phyloP scores from a whole-genome alignment of 2,113 vertebrate species.

The Notothenia coriiceps region DNA sequence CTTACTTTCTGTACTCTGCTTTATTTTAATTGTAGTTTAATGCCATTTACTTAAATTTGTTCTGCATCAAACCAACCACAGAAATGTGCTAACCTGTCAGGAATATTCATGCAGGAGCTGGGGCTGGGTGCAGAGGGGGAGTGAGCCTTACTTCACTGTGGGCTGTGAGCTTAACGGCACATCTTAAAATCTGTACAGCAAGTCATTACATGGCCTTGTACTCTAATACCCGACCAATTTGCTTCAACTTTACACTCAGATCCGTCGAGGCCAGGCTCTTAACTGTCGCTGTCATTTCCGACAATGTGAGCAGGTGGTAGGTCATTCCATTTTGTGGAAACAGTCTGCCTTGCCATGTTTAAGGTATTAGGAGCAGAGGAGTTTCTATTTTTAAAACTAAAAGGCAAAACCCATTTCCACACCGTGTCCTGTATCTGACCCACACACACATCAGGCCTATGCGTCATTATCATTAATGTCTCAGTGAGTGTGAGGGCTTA shows the following conservation, averaged over 20 bases:
- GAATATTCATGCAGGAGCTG: constrained; percentile 15
- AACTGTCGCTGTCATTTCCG: constrained; percentile 58
- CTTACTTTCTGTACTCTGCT: too few relatives aligned
- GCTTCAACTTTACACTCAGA: constrained; percentile 58
- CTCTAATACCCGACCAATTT: constrained; percentile 72
- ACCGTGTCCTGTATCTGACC: constrained; percentile 39
- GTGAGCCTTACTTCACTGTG: constrained; percentile 30
- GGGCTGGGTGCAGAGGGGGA: constrained; percentile 19
- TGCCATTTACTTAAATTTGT: neutral
- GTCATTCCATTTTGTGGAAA: constrained; percentile 63
- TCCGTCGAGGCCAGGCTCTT: constrained; percentile 42
- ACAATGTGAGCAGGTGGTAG: constrained; percentile 73
- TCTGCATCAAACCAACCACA: neutral
- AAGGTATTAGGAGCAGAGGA: constrained; percentile 51
- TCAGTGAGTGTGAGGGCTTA: constrained; percentile 28
- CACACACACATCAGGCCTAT: constrained; percentile 1
- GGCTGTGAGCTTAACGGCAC: constrained; percentile 54
- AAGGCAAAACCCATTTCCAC: constrained; percentile 29
- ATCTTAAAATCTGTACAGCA: constrained; percentile 65
- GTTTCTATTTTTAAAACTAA: constrained; percentile 62
- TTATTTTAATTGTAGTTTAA: neutral
- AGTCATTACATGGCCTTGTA: constrained; percentile 73
- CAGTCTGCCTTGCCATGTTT: constrained; percentile 46
- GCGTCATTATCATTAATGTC: constrained; percentile 17
- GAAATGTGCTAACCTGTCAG: constrained; percentile 16